Evolutionary conservation across 2,113 vertebrate genomes (phyloP).

Genomic region (Tachysurus fulvidraco): DNA sequence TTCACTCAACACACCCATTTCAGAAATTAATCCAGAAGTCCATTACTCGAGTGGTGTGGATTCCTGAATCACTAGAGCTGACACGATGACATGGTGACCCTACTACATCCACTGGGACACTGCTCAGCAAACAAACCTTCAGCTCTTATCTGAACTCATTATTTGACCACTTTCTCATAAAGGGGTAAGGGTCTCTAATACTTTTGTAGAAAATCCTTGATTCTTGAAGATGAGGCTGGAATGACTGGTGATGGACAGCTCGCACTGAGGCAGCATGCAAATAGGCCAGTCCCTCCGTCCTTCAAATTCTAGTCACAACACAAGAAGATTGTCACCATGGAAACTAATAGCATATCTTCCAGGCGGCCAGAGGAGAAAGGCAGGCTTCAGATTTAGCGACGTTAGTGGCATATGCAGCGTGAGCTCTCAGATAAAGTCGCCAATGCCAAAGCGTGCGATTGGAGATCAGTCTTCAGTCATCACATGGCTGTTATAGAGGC

Average conservation of each 20-base stretch:
- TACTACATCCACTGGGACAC: constrained; percentile 20
- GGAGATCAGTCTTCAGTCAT: constrained; percentile 29
- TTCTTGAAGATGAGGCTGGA: constrained; percentile 33
- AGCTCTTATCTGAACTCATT: constrained; percentile 47
- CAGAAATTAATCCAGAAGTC: not conserved
- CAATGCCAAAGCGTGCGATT: constrained; percentile 27
- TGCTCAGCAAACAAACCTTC: constrained; percentile 35
- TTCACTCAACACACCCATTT: not conserved
- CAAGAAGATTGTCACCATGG: constrained; percentile 64
- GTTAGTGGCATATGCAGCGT: constrained; percentile 6
- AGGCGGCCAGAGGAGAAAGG: constrained; percentile 42
- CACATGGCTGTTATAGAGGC: not conserved
- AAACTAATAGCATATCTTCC: constrained; percentile 64
- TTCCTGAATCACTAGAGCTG: constrained; percentile 20
- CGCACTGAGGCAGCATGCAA: constrained; percentile 44
- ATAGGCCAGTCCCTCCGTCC: constrained; percentile 41
- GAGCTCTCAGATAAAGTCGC: constrained; percentile 25
- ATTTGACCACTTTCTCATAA: constrained; percentile 33
- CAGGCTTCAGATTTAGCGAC: constrained; percentile 34
- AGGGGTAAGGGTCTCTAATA: constrained; percentile 11
- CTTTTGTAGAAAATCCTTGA: constrained; percentile 42
- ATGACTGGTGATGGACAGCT: constrained; percentile 37
- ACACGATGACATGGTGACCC: not conserved
- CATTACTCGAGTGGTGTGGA: constrained; percentile 23
- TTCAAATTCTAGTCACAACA: constrained; percentile 55